These are phyloP conservation scores for Electrona antarctica DNA, from an alignment of 2,113 vertebrate species.

Conservation along the genomic window DNA sequence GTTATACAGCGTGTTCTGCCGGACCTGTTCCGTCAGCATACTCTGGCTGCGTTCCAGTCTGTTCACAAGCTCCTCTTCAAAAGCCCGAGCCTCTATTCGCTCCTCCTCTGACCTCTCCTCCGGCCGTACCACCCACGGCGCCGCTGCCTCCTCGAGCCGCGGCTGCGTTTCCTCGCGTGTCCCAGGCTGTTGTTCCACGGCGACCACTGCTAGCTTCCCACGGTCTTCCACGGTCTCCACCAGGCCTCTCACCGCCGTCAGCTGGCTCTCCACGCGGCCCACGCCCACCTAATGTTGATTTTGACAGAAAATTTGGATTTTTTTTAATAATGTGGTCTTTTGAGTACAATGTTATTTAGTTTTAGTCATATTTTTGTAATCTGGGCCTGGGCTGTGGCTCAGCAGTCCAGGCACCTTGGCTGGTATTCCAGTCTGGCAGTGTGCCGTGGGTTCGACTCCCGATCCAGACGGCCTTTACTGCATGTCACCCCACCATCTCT, in stretches of 20 bases:
- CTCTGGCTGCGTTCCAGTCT: slow-evolving; percentile 62
- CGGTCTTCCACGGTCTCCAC: background rate
- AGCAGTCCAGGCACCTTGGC: no score
- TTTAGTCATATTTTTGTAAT: no score
- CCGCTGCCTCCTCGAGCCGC: slow-evolving; percentile 68
- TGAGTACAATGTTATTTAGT: no score
- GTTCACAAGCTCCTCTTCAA: slow-evolving; percentile 32
- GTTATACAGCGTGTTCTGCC: slow-evolving; percentile 82
- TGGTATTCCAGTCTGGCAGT: no score
- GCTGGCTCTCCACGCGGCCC: slow-evolving; percentile 22
- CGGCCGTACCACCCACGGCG: slow-evolving; percentile 64
- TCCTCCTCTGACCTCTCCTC: slow-evolving; percentile 66
- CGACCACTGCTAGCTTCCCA: background rate
- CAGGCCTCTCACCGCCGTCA: slow-evolving; percentile 17
- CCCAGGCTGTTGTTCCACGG: background rate
- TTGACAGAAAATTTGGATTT: no score
- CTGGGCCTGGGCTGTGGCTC: no score
- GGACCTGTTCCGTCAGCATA: slow-evolving; percentile 84
- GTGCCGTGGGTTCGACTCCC: no score
- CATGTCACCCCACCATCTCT: no score
- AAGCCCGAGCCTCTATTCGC: slow-evolving; percentile 20
- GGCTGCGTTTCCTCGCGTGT: slow-evolving; percentile 65
- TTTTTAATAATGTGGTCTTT: no score
- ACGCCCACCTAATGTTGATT: slow-evolving; percentile 15
- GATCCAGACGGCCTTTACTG: no score